These are phyloP conservation scores for Calephelis virginiensis DNA, from an alignment of 1,140 invertebrate species.

Conservation along the genomic window DNA sequence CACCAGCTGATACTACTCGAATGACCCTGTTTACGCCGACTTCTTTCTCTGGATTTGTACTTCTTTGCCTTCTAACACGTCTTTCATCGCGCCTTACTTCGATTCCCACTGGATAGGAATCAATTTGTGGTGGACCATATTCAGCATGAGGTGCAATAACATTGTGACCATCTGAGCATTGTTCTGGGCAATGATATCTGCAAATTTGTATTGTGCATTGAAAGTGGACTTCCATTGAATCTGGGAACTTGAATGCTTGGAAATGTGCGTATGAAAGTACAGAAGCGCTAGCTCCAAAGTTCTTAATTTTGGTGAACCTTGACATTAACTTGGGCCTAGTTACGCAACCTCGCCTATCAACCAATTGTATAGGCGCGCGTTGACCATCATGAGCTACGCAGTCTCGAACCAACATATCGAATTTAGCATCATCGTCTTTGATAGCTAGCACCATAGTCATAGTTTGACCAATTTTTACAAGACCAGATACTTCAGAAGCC, in stretches of 20 bases:
- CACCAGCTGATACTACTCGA: slow-evolving; percentile 90
- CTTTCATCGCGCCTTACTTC: slow-evolving; percentile 87
- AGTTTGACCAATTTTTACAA: slow-evolving; percentile 96
- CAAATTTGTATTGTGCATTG: slow-evolving; percentile 97
- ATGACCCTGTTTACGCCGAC: slow-evolving; percentile 91
- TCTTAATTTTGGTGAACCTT: slow-evolving; percentile 96
- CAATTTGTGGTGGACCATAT: slow-evolving; percentile 85
- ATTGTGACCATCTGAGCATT: slow-evolving; percentile 84
- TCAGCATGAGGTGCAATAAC: slow-evolving; percentile 80
- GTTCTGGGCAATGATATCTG: slow-evolving; percentile 94
- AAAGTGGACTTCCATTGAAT: slow-evolving; percentile 97
- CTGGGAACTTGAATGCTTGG: slow-evolving; percentile 97
- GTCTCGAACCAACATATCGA: slow-evolving; percentile 96
- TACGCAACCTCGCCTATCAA: slow-evolving; percentile 95
- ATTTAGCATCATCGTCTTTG: slow-evolving; percentile 97
- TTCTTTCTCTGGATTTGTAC: slow-evolving; percentile 83
- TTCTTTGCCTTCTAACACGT: slow-evolving; percentile 82
- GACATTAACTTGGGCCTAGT: slow-evolving; percentile 96
- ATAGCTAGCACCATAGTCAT: slow-evolving; percentile 98
- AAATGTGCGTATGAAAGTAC: slow-evolving; percentile 95
- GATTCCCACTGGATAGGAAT: slow-evolving; percentile 82
- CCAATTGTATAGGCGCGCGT: slow-evolving; percentile 95
- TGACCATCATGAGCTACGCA: slow-evolving; percentile 97
- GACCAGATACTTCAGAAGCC: slow-evolving; percentile 95
- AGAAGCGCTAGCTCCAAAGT: slow-evolving; percentile 94